Percentiles rank a stretch among this genome's conserved stretches.
Evolutionary conservation across 2,888 invertebrate species (phyloP).

Genomic region (Toxonevra muliebris): DNA sequence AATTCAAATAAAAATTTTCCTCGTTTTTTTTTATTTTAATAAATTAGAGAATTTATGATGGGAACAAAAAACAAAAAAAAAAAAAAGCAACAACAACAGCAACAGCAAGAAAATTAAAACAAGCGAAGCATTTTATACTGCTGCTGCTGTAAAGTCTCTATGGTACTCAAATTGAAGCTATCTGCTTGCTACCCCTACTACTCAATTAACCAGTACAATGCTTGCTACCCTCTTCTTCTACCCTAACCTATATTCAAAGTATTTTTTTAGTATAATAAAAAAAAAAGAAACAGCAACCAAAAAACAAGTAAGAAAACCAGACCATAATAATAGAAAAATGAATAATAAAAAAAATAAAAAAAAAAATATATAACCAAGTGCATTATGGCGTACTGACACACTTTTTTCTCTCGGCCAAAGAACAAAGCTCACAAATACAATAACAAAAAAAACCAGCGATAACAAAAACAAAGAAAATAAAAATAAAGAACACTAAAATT

Average conservation of each 20-base stretch:
- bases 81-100: background rate
- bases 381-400: conserved; percentile 23
- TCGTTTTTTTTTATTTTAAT: too few relatives aligned
- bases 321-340: conserved; percentile 6
- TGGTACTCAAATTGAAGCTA: too few relatives aligned
- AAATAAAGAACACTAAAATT: too few relatives aligned
- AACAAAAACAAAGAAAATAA: too few relatives aligned
- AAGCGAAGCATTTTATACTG: background rate
- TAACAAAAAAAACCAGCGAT: too few relatives aligned
- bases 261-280: background rate
- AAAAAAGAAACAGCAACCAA: background rate
- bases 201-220: too few relatives aligned
- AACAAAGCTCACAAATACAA: background rate
- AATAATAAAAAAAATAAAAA: conserved; percentile 7
- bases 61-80: conserved; percentile 14
- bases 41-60: conserved; percentile 27
- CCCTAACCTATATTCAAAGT: too few relatives aligned
- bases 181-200: too few relatives aligned
- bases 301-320: background rate
- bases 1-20: background rate
- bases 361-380: background rate
- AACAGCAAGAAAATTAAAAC: conserved; percentile 1
- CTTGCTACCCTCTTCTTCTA: too few relatives aligned
- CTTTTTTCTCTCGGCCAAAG: background rate
- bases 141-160: too few relatives aligned